These are phyloP conservation scores for Mormyrus lacerda DNA, from an alignment of 2,113 vertebrate species.

Conservation along the genomic window DNA sequence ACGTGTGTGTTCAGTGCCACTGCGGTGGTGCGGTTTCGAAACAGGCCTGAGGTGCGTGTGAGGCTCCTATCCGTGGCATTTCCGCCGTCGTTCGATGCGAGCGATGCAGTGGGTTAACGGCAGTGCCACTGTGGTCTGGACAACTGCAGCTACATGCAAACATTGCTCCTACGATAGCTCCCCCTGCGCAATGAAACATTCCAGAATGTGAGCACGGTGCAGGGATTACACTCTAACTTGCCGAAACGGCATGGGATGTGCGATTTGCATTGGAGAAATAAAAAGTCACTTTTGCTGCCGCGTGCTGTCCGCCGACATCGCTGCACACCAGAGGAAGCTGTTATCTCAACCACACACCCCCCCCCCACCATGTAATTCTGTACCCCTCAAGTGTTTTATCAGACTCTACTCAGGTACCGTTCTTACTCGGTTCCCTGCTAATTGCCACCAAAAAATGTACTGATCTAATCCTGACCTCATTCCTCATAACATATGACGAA, in stretches of 20 bases:
- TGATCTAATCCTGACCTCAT: background rate
- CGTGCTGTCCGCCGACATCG: background rate
- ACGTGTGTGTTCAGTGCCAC: background rate
- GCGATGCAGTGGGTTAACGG: background rate
- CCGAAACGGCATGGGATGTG: background rate
- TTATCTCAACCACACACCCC: background rate
- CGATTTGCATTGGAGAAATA: background rate
- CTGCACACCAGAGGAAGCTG: background rate
- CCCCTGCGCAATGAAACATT: too few relatives aligned
- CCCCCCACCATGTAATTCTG: background rate
- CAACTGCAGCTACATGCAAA: background rate
- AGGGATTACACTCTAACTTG: background rate
- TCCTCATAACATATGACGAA: background rate
- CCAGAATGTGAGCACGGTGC: background rate
- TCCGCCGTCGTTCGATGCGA: background rate
- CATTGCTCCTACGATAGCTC: background rate
- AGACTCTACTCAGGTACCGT: background rate
- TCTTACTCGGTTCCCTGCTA: background rate
- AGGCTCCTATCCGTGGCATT: background rate
- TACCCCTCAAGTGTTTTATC: background rate
- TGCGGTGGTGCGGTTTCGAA: constrained; percentile 5
- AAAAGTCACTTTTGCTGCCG: background rate
- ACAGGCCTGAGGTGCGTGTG: background rate
- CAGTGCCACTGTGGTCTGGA: too few relatives aligned
- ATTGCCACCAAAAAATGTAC: background rate